Evolutionary conservation across 2,797 vertebrate species (phyloP).

Genomic region (Myioborus melanocephalus): DNA sequence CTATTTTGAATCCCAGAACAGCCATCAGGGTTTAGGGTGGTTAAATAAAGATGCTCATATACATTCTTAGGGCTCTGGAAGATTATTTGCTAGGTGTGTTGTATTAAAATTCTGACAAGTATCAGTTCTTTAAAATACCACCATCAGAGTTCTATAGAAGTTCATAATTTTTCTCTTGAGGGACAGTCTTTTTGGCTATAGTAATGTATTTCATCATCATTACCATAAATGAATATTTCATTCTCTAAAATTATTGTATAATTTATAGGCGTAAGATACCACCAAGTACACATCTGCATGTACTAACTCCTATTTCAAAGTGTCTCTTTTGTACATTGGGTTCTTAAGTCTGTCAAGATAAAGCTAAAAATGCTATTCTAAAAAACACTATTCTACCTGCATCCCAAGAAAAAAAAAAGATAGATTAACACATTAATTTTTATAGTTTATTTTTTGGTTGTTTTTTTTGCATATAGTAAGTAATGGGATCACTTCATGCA

Average conservation of each 20-base stretch:
- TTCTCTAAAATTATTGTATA: not conserved
- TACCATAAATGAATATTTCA: slow-evolving; percentile 35
- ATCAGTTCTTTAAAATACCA: not conserved
- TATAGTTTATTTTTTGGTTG: not conserved
- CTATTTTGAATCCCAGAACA: not conserved
- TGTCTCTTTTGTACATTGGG: not conserved
- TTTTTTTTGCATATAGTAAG: not conserved
- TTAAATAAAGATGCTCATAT: not conserved
- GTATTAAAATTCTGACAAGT: not conserved
- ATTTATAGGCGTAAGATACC: not conserved
- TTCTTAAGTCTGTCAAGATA: not conserved
- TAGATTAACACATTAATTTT: not conserved
- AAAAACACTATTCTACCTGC: not conserved
- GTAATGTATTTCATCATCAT: not conserved
- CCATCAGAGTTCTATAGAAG: not conserved
- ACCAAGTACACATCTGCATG: not conserved
- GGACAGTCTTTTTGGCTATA: not conserved
- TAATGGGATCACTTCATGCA: not conserved
- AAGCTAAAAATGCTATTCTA: not conserved
- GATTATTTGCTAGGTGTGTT: not conserved
- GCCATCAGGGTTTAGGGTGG: not conserved
- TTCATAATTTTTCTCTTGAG: slow-evolving; percentile 37
- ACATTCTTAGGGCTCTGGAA: not conserved
- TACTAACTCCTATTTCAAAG: not conserved
- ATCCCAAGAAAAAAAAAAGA: not conserved